Evolutionary conservation across 2,888 invertebrate genomes (phyloP).

Genomic region (Lycia hirtaria): DNA sequence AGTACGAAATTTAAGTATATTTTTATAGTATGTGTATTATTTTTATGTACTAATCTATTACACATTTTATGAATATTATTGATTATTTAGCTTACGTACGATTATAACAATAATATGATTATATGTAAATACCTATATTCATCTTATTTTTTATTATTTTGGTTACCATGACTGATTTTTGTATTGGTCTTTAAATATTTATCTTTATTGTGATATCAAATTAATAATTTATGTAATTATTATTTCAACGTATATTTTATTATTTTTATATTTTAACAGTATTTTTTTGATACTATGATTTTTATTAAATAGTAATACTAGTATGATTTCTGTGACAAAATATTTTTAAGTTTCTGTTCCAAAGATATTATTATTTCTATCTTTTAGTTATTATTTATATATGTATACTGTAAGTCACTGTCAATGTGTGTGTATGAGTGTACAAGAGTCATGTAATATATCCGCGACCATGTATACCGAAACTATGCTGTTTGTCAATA

Average conservation of each 20-base stretch:
- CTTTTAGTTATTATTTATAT: constrained; percentile 54
- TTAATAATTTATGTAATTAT: constrained; percentile 28
- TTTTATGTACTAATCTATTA: too few species aligned
- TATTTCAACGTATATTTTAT: constrained; percentile 38
- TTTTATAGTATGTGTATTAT: too few species aligned
- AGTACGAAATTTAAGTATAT: too few species aligned
- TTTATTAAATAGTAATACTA: constrained; percentile 34
- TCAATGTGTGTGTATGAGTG: constrained; percentile 59
- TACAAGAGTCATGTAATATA: constrained; percentile 67
- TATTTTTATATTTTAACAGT: constrained; percentile 20
- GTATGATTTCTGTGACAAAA: constrained; percentile 50
- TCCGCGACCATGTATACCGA: constrained; percentile 50
- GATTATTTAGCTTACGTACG: too few species aligned
- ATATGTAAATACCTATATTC: constrained; percentile 14
- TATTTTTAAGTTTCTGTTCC: constrained; percentile 60
- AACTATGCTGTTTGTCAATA: constrained; percentile 41
- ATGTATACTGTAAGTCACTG: constrained; percentile 47
- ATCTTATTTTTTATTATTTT: constrained; percentile 29
- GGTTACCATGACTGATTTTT: constrained; percentile 56
- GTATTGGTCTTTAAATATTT: constrained; percentile 40
- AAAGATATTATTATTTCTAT: constrained; percentile 71
- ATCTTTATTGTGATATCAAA: constrained; percentile 25
- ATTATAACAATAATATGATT: too few species aligned
- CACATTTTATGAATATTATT: too few species aligned
- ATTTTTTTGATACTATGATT: constrained; percentile 28